Evolutionary conservation across 1,140 invertebrate species (phyloP).

Genomic region (Teleogryllus occipitalis): DNA sequence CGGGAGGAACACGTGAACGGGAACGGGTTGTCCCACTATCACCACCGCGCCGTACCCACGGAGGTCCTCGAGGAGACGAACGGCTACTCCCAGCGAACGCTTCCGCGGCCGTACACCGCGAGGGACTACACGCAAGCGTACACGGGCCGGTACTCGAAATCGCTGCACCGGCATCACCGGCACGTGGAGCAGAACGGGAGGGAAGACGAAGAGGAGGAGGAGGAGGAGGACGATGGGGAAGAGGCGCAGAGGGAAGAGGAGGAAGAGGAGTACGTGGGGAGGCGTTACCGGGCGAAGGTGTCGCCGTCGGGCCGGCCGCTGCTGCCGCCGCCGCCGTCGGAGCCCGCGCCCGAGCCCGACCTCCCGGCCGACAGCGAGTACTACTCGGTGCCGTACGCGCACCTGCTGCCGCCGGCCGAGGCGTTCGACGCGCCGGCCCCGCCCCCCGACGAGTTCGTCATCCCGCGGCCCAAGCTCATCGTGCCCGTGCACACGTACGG

Average conservation of each 20-base stretch:
- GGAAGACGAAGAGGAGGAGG: not conserved
- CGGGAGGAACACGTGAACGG: not conserved
- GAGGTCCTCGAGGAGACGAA: not conserved
- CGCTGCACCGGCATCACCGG: not conserved
- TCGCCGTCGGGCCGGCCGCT: not conserved
- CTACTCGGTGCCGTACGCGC: slow-evolving; percentile 12
- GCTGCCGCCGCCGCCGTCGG: too few relatives aligned
- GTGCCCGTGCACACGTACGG: slow-evolving; percentile 81
- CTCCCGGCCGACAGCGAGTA: not conserved
- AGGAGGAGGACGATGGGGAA: not conserved
- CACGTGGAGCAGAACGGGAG: not conserved
- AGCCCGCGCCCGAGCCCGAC: not conserved
- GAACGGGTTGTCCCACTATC: not conserved
- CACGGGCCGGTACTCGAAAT: not conserved
- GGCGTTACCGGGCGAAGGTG: not conserved
- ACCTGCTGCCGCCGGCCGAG: not conserved
- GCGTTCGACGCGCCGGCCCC: slow-evolving; percentile 27
- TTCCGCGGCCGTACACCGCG: not conserved
- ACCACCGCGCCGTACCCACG: not conserved
- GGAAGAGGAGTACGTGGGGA: not conserved
- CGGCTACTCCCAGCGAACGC: not conserved
- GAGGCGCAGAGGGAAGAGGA: not conserved
- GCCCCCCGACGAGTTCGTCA: slow-evolving; percentile 58
- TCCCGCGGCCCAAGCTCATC: slow-evolving; percentile 73
- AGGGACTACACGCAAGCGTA: not conserved